Conservation (phyloP, 2,113 vertebrate genomes). For the Irena cyanogastra region DNA sequence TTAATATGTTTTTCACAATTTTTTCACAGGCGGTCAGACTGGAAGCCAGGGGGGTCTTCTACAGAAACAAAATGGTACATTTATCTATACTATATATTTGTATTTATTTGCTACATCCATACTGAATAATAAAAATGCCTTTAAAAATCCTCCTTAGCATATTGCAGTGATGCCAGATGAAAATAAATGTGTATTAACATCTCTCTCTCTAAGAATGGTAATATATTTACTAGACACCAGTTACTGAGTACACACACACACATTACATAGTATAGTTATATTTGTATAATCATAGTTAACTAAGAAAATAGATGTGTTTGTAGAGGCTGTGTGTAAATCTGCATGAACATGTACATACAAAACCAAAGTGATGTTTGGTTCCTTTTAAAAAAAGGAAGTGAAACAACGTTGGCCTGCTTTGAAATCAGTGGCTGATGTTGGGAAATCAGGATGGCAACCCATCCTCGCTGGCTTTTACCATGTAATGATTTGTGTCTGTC, state of each 20-base stretch:
- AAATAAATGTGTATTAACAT: not conserved
- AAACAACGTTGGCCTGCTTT: not conserved
- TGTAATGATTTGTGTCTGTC: not conserved
- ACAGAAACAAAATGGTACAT: not conserved
- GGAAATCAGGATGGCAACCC: not conserved
- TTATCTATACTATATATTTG: not conserved
- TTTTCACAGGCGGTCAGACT: not conserved
- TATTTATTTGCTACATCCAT: not conserved
- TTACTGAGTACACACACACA: not conserved
- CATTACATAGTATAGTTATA: not conserved
- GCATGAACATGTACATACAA: not conserved
- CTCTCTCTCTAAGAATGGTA: not conserved
- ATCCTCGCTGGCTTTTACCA: not conserved
- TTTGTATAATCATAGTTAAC: not conserved
- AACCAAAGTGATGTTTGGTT: not conserved
- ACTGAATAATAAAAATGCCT: not conserved
- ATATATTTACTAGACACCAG: not conserved
- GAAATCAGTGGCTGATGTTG: not conserved
- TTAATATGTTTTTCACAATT: not conserved
- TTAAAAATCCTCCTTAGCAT: not conserved
- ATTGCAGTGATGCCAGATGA: not conserved
- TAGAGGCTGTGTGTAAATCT: not conserved
- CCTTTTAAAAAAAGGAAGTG: not conserved
- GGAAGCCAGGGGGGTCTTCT: not conserved
- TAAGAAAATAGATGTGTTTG: not conserved